These are phyloP conservation scores for Ecliptopera silaceata DNA, from an alignment of 2,888 invertebrate species.

Conservation along the genomic window DNA sequence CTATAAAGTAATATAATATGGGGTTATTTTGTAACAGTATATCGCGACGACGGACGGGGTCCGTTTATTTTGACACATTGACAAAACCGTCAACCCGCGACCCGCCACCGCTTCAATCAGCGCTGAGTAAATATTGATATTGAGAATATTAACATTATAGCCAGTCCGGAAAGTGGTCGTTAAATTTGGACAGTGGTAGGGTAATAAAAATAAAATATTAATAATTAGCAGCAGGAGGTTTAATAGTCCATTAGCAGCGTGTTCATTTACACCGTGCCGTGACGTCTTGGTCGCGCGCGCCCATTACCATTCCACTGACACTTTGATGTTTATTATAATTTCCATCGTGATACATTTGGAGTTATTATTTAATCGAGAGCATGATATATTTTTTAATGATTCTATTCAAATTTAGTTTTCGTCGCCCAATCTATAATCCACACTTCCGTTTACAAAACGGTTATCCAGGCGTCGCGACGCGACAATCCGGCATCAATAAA, in stretches of 20 bases:
- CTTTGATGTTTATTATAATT: constrained; percentile 46
- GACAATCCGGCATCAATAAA: constrained; percentile 54
- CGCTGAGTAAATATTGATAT: constrained; percentile 66
- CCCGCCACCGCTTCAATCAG: constrained; percentile 63
- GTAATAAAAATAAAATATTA: constrained; percentile 77
- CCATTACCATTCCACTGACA: constrained; percentile 46
- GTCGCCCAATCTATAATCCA: constrained; percentile 43
- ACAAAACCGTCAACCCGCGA: constrained; percentile 51
- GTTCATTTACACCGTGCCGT: constrained; percentile 54
- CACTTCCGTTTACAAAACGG: constrained; percentile 54
- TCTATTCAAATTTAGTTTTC: constrained; percentile 25
- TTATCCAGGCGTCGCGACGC: constrained; percentile 51
- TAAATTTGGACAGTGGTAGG: constrained; percentile 63
- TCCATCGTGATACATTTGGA: constrained; percentile 37
- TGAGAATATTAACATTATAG: constrained; percentile 61
- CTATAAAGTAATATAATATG: constrained; percentile 51
- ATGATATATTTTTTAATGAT: constrained; percentile 31
- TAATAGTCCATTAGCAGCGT: constrained; percentile 70
- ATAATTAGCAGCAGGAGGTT: constrained; percentile 69
- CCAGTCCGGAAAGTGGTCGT: constrained; percentile 72
- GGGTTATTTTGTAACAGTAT: constrained; percentile 56
- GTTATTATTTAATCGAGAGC: constrained; percentile 30
- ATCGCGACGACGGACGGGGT: constrained; percentile 48
- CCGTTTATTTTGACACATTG: constrained; percentile 49
- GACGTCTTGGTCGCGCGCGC: constrained; percentile 46